A percentile compares a stretch with the other conserved stretches of the same genome.
phyloP scores from a whole-genome alignment of 2,113 vertebrate species.

The Sminthopsis crassicaudata region DNA sequence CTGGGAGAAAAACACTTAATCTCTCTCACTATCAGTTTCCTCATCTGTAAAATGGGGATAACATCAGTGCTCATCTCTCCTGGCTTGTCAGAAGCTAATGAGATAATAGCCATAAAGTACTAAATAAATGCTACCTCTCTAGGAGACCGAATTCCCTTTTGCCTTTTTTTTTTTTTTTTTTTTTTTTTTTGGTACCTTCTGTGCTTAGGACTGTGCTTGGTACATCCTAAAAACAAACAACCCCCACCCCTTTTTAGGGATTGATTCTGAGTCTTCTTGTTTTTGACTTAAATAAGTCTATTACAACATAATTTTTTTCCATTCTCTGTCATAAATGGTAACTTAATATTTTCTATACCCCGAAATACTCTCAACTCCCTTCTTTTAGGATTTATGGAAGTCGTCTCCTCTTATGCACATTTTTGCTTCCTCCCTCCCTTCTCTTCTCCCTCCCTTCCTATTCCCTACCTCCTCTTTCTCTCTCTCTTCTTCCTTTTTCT shows the following conservation, averaged over 20 bases:
- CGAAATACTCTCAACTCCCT: conserved; percentile 12
- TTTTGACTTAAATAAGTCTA: conserved; percentile 3
- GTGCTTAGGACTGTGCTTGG: too few species aligned
- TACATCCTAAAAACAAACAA: neutral
- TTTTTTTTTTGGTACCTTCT: neutral
- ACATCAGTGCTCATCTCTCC: neutral
- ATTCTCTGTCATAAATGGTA: conserved; percentile 24
- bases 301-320: neutral
- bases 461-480: too few species aligned
- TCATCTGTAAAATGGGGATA: neutral
- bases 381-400: conserved; percentile 6
- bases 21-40: neutral
- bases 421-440: neutral
- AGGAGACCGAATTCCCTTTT: neutral
- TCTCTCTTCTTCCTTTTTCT: too few species aligned
- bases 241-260: neutral
- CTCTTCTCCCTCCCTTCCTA: too few species aligned
- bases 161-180: neutral
- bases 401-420: neutral
- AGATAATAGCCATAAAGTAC: neutral
- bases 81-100: neutral
- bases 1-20: neutral
- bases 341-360: conserved; percentile 23
- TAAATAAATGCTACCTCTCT: neutral
- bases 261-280: neutral